phyloP scores from a whole-genome alignment of 2,113 vertebrate species.

The Osmerus mordax region DNA sequence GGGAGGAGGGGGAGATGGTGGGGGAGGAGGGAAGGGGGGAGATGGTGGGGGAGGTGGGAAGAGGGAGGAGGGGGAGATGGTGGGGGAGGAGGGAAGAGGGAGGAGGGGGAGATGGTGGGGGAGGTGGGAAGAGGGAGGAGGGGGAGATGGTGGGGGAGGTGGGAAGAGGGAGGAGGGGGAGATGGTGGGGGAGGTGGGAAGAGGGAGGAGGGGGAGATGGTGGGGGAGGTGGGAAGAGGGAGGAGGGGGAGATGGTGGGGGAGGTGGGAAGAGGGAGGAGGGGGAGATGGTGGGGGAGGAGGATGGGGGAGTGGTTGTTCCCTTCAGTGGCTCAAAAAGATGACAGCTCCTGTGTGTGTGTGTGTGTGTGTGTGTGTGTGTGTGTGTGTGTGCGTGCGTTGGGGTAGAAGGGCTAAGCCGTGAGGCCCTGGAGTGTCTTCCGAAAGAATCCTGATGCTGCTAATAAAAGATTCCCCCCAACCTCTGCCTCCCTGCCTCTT shows the following conservation, averaged over 20 bases:
- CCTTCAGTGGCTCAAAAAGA: background rate
- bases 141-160: no score
- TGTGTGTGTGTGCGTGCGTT: background rate
- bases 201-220: no score
- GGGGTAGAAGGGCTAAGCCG: background rate
- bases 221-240: background rate
- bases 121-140: no score
- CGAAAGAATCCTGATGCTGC: background rate
- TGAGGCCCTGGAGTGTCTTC: background rate
- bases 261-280: background rate
- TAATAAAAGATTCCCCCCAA: background rate
- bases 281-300: background rate
- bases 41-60: no score
- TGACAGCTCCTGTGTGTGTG: slow-evolving; percentile 7
- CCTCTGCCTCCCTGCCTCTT: background rate
- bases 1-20: no score
- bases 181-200: no score
- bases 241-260: background rate
- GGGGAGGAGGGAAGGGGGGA: no score
- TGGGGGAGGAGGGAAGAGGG: no score
- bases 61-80: no score
- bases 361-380: slow-evolving; percentile 3
- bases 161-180: background rate
- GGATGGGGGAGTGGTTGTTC: background rate
- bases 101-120: no score